phyloP scores from a whole-genome alignment of 1,140 invertebrate species.

The Drosophila nikananu region DNA sequence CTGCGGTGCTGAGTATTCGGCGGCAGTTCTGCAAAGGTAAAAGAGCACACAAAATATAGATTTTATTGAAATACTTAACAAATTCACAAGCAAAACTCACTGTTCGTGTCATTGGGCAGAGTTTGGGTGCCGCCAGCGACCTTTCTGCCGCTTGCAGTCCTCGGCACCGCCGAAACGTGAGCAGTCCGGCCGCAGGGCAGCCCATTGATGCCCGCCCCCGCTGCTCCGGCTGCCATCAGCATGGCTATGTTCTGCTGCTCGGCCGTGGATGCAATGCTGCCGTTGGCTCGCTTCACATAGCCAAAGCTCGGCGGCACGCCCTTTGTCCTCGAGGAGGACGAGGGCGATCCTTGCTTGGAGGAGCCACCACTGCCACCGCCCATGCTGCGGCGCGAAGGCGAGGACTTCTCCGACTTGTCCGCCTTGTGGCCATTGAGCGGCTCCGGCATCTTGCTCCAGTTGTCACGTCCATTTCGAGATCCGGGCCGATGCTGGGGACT shows the following conservation, averaged over 20 bases:
- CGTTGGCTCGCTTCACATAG: conserved; percentile 92
- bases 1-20: conserved; percentile 89
- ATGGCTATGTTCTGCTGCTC: conserved; percentile 86
- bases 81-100: conserved; percentile 85
- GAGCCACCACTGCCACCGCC: conserved; percentile 84
- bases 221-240: conserved; percentile 84
- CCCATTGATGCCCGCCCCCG: conserved; percentile 70
- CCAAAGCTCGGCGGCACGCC: conserved; percentile 92
- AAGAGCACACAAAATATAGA: not conserved
- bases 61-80: not conserved
- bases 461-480: conserved; percentile 82
- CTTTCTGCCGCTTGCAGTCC: conserved; percentile 92
- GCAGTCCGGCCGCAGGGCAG: conserved; percentile 88
- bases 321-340: conserved; percentile 87
- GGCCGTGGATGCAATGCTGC: conserved; percentile 86
- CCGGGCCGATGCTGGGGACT: conserved; percentile 77
- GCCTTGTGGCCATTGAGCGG: conserved; percentile 78
- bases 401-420: conserved; percentile 79
- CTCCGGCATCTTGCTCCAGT: conserved; percentile 84
- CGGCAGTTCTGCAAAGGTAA: conserved; percentile 62
- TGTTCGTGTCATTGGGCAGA: conserved; percentile 91
- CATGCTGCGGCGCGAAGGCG: conserved; percentile 78
- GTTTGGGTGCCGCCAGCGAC: conserved; percentile 95
- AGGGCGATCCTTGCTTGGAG: conserved; percentile 85
- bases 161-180: conserved; percentile 93